phyloP scores from a whole-genome alignment of 2,113 vertebrate genomes.

The Symphodus melops region DNA sequence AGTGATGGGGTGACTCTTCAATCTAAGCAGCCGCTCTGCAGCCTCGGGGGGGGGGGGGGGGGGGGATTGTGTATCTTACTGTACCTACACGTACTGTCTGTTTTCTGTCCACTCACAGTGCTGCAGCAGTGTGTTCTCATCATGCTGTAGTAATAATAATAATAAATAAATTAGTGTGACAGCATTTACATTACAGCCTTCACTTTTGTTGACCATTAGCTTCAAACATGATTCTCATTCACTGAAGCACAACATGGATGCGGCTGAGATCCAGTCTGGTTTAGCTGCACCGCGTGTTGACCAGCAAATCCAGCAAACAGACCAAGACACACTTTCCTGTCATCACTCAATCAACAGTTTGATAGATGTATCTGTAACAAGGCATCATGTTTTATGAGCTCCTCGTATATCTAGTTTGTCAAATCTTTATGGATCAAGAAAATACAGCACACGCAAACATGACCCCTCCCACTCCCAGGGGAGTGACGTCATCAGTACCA shows the following conservation, averaged over 20 bases:
- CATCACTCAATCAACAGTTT: not conserved
- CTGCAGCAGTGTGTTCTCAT: constrained; percentile 24
- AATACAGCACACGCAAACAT: not conserved
- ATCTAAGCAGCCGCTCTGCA: constrained; percentile 30
- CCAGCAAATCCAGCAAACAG: too few species aligned
- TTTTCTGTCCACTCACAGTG: constrained; percentile 25
- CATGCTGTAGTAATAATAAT: constrained; percentile 6
- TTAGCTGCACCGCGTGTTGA: too few species aligned
- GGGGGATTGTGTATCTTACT: constrained; percentile 28
- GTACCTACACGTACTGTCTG: constrained; percentile 44
- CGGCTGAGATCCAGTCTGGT: too few species aligned
- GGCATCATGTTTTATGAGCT: too few species aligned
- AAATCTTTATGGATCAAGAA: not conserved
- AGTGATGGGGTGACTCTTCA: constrained; percentile 63
- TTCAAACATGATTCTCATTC: not conserved
- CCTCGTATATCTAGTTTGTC: too few species aligned
- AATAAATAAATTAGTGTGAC: constrained; percentile 3
- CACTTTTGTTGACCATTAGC: constrained; percentile 15
- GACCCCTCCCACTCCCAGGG: not conserved
- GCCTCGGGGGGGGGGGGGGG: constrained; percentile 35
- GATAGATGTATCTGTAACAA: too few species aligned
- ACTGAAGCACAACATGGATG: not conserved
- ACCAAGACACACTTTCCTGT: not conserved
- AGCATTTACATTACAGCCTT: not conserved
- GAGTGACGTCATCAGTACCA: not conserved